These are phyloP conservation scores for Thinocorus orbignyianus DNA, from an alignment of 2,113 vertebrate species.

Conservation along the genomic window DNA sequence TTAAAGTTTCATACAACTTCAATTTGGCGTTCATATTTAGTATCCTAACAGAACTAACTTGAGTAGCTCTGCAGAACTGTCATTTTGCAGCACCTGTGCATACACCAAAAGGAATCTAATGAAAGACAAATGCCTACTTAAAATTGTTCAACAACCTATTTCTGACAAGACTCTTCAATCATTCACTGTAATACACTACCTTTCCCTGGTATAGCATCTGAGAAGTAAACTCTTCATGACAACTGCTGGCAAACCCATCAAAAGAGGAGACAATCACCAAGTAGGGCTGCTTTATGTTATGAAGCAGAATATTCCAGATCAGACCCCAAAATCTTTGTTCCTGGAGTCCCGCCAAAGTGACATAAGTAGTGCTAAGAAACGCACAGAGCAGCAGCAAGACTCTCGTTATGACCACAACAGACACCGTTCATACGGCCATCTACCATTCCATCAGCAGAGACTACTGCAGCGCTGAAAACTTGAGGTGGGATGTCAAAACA, in stretches of 20 bases:
- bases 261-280: background rate
- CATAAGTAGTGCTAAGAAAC: background rate
- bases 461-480: background rate
- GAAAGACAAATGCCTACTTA: background rate
- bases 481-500: background rate
- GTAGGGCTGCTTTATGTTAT: background rate
- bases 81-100: background rate
- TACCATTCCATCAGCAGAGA: background rate
- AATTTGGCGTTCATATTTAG: background rate
- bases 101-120: background rate
- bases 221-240: background rate
- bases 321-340: background rate
- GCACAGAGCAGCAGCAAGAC: fast-evolving
- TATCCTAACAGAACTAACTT: background rate
- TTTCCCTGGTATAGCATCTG: background rate
- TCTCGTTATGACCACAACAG: background rate
- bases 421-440: background rate
- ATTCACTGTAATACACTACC: background rate
- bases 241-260: background rate
- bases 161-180: background rate
- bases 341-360: background rate
- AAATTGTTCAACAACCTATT: background rate
- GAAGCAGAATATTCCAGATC: background rate
- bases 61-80: background rate
- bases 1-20: background rate